A percentile compares a stretch with the other conserved stretches of the same genome.
phyloP scores from a whole-genome alignment of 2,113 vertebrate genomes.

The Oxygymnocypris stewartii region DNA sequence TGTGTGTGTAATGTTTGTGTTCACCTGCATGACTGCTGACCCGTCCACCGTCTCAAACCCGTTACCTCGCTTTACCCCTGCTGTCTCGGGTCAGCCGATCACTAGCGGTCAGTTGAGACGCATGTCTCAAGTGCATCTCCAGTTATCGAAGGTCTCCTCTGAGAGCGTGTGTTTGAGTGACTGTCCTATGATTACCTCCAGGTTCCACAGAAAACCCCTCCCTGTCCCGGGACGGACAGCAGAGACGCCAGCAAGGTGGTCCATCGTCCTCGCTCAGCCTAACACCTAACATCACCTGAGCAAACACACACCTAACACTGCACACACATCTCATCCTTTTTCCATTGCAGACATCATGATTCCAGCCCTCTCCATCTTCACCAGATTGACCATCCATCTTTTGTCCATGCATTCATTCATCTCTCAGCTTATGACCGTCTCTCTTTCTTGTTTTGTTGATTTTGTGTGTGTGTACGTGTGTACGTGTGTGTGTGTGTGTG shows the following conservation, averaged over 20 bases:
- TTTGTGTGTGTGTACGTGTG: slow-evolving; percentile 28
- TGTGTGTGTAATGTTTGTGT: neutral
- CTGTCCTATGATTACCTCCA: slow-evolving; percentile 82
- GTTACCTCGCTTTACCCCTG: neutral
- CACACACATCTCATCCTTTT: slow-evolving; percentile 32
- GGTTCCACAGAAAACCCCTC: slow-evolving; percentile 82
- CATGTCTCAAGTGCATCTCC: neutral
- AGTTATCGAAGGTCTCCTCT: neutral
- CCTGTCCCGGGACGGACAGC: slow-evolving; percentile 82
- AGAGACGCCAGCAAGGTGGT: slow-evolving; percentile 87
- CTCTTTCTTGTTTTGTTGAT: slow-evolving; percentile 29
- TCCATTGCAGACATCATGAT: slow-evolving; percentile 61
- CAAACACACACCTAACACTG: slow-evolving; percentile 38
- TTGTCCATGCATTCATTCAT: slow-evolving; percentile 74
- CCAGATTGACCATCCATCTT: neutral
- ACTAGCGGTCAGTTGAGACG: neutral
- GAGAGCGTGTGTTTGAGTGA: slow-evolving; percentile 62
- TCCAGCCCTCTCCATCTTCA: slow-evolving; percentile 61
- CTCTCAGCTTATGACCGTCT: slow-evolving; percentile 2
- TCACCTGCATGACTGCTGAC: no score
- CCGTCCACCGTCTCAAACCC: no score
- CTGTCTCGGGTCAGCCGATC: neutral
- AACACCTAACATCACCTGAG: slow-evolving; percentile 58
- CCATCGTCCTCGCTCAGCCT: slow-evolving; percentile 44
- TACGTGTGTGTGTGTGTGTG: slow-evolving; percentile 52